Percentiles rank a stretch among this genome's conserved stretches.
Evolutionary conservation across 1,140 invertebrate genomes (phyloP).

Genomic region (Phymastichus coffea): DNA sequence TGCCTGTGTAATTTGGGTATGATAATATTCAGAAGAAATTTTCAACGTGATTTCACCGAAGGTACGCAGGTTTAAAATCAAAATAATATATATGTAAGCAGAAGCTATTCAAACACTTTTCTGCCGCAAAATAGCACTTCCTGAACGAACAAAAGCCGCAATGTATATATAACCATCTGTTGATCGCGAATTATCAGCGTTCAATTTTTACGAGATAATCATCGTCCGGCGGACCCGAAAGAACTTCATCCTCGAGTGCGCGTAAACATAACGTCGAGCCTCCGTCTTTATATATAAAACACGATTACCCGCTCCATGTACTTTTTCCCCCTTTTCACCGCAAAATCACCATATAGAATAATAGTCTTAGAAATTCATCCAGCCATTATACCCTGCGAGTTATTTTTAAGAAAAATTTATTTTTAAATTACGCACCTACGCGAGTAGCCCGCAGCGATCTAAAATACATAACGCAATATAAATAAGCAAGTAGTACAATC

Average conservation of each 20-base stretch:
- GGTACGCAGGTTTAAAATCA: no score
- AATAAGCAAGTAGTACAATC: no score
- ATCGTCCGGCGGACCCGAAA: not conserved
- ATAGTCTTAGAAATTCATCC: conserved; percentile 4
- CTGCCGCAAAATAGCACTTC: not conserved
- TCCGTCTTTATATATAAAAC: not conserved
- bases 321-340: conserved; percentile 2
- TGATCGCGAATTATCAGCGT: conserved; percentile 21
- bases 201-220: conserved; percentile 24
- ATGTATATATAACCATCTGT: not conserved
- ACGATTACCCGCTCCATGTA: conserved; percentile 4
- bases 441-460: no score
- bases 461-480: no score
- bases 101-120: no score
- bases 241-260: conserved; percentile 1
- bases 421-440: no score
- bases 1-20: no score
- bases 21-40: no score
- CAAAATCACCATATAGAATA: conserved; percentile 20
- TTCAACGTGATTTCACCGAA: no score
- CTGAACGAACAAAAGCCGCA: conserved; percentile 1
- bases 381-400: no score
- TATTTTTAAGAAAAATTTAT: no score
- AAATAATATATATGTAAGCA: no score
- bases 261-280: not conserved